Base-by-base conservation (phyloP, 2,888 invertebrate genomes). In the Dexiosoma caninum region DNA sequence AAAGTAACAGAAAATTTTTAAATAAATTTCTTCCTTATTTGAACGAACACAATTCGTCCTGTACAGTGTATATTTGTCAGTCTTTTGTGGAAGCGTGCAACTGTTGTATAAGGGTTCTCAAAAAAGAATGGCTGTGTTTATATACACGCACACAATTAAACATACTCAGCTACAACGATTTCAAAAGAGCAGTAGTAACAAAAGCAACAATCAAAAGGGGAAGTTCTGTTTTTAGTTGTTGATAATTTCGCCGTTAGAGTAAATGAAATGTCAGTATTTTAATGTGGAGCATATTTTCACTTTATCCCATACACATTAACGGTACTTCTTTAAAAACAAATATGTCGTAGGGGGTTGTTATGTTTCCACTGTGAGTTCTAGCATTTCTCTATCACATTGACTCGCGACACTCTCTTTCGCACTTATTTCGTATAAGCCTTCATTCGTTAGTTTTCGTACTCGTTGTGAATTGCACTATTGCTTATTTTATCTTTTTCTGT, bases 81-180 rank as follows among this genome's bases (percentile, higher is more conserved):
- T 37, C 21, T 23, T 57, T 46, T 66, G 37, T 30, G 10, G 1
- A 35, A 62, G 69, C 60, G 12, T 46, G 23, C 40, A 78, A 78
- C 64, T 64, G 70, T 42, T 35, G 64, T 35, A 59, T 32, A 59
- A 71, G 37, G 57, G 19, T 49, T 64, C 55, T 53, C 5, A 53
- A 79, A 76, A 9, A 71, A 67, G 76, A 80, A 80, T 80, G 80
- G 67, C 79, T 62, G 57, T 32, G 23, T 46, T 53, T 40, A 37
- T 10, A 55, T 30, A 35, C 27, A 49, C 12, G 21, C 16, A 40
- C 27, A 27, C 27, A 42, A 21, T 46, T 53, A 37, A 14, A 55
- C 40, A 35, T 27, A 49, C 14, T 21, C 16, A 40, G 23, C 12
- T 19, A 59, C 16, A 10, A 49, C 4, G 30, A 32, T 32, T 8